Evolutionary conservation across 2,888 invertebrate genomes (phyloP).

Genomic region (Apocheima hispidaria): DNA sequence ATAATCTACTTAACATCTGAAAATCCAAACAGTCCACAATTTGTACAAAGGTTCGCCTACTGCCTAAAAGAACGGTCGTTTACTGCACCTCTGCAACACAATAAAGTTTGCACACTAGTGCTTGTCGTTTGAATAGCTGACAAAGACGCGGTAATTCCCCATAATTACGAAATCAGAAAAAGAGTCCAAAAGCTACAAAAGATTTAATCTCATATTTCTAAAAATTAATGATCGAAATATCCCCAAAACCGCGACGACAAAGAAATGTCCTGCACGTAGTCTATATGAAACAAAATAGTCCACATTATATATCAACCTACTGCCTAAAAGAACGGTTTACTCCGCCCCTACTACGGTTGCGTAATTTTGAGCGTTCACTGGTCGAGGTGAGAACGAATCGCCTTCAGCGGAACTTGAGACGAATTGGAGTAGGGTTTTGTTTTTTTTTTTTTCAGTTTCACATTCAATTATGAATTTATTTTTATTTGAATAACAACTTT

Average conservation of each 20-base stretch:
- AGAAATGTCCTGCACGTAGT: no score
- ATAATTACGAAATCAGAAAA: no score
- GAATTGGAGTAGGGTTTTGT: slow-evolving; percentile 20
- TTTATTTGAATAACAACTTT: no score
- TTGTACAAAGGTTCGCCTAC: slow-evolving; percentile 21
- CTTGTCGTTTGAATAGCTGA: no score
- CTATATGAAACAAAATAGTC: no score
- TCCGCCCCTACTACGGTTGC: slow-evolving; percentile 24
- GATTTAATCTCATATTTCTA: no score
- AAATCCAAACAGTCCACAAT: slow-evolving; percentile 23
- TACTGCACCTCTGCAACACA: slow-evolving; percentile 23
- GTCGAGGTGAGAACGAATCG: slow-evolving; percentile 18
- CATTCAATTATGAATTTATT: neutral
- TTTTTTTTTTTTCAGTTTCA: neutral
- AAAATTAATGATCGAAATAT: no score
- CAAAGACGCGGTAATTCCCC: no score
- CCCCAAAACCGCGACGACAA: no score
- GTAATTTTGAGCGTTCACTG: slow-evolving; percentile 12
- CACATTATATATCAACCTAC: slow-evolving; percentile 21
- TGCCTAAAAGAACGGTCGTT: slow-evolving; percentile 26
- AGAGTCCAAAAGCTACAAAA: no score
- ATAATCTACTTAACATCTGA: no score
- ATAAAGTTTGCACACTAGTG: no score
- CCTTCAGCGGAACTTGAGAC: slow-evolving; percentile 25
- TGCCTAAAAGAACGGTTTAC: slow-evolving; percentile 29